phyloP scores from a whole-genome alignment of 1,140 invertebrate genomes.

The Thereuonema tuberculata region DNA sequence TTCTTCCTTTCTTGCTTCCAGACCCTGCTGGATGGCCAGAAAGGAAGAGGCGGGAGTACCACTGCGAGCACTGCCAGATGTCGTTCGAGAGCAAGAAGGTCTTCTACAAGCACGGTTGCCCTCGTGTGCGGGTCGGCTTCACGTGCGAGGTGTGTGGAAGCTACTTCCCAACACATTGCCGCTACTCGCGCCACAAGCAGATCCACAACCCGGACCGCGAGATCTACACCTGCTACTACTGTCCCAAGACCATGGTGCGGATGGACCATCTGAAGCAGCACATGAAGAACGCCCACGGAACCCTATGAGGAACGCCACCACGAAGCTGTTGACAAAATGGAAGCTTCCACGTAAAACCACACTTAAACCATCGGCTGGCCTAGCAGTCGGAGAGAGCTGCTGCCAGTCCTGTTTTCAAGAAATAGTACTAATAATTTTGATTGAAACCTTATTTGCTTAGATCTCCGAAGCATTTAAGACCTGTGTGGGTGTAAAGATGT shows the following conservation, averaged over 20 bases:
- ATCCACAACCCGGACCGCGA: constrained; percentile 12
- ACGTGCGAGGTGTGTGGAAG: constrained; percentile 10
- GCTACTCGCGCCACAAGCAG: constrained; percentile 7
- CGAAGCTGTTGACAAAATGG: too few relatives aligned
- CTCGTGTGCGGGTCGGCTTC: constrained; percentile 6
- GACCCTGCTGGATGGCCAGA: constrained; percentile 10
- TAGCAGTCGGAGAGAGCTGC: too few relatives aligned
- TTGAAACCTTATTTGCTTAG: too few relatives aligned
- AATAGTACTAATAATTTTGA: too few relatives aligned
- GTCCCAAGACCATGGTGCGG: constrained; percentile 11
- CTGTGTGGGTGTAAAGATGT: too few relatives aligned
- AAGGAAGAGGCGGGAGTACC: constrained; percentile 11
- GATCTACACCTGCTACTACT: constrained; percentile 7
- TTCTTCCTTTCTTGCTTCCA: constrained; percentile 13
- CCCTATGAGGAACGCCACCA: too few relatives aligned
- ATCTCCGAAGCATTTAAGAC: too few relatives aligned
- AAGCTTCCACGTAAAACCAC: too few relatives aligned
- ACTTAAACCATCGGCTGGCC: too few relatives aligned
- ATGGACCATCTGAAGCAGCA: constrained; percentile 9
- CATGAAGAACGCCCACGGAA: constrained; percentile 7
- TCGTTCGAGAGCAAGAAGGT: constrained; percentile 11
- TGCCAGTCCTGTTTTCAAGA: too few relatives aligned
- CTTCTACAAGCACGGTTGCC: constrained; percentile 11
- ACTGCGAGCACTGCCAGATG: constrained; percentile 12
- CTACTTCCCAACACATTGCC: constrained; percentile 9